phyloP scores from a whole-genome alignment of 2,797 vertebrate genomes.

The Sebastes hopkinsi region DNA sequence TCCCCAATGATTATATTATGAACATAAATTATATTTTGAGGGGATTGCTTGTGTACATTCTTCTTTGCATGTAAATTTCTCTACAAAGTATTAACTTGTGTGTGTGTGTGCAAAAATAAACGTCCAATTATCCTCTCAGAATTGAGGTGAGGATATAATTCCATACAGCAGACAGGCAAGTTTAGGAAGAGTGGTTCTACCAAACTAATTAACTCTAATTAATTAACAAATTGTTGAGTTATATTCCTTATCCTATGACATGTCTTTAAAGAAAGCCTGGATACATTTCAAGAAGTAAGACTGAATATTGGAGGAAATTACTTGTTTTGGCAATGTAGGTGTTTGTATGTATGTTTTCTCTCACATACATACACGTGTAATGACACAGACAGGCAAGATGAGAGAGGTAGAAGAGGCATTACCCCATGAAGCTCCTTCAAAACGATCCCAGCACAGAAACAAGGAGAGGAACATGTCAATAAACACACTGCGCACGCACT shows the following conservation, averaged over 20 bases:
- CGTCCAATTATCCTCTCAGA: background rate
- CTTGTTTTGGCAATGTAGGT: constrained; percentile 61
- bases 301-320: constrained; percentile 54
- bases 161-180: background rate
- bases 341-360: constrained; percentile 45
- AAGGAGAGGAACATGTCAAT: constrained; percentile 70
- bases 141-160: background rate
- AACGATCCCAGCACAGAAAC: constrained; percentile 83
- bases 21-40: background rate
- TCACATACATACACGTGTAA: constrained; percentile 34
- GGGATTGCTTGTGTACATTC: background rate
- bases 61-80: background rate
- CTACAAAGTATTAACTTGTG: background rate
- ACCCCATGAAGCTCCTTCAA: constrained; percentile 98
- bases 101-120: background rate
- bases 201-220: background rate
- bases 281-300: constrained; percentile 16
- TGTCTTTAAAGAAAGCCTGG: background rate
- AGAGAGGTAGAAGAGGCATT: constrained; percentile 86
- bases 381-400: constrained; percentile 71
- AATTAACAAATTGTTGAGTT: background rate
- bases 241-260: background rate
- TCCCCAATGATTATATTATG: background rate
- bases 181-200: background rate
- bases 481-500: constrained; percentile 28